Evolutionary conservation across 2,113 vertebrate species (phyloP), one percentile per base, ranked within the genome.

Genomic region (Rhynchopsitta pachyrhyncha): DNA sequence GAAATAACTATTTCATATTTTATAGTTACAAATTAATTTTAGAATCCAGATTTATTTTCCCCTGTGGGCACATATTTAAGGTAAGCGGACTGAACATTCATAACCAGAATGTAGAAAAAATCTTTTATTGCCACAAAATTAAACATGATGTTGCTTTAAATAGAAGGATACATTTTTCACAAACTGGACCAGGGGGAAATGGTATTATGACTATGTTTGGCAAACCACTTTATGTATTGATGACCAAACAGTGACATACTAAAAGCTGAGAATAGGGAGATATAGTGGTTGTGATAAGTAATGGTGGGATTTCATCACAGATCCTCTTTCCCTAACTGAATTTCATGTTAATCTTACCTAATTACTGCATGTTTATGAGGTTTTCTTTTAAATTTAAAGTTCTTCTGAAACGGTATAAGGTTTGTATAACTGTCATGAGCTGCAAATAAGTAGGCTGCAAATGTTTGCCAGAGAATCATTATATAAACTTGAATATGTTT

Each of bases 21-120:
- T 92, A 92, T 46, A 85, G 71, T 37, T 95, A 55, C 55, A 88
- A 81, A 91, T 94, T 88, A 60, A 90, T 88, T 94, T 95, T 88
- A 49, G 92, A 80, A 92, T 80, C 39, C 76, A 85, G 70, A 87
- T 93, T 96, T 96, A 94, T 95, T 94, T 92, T 90, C 18, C 57
- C 69, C 68, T 67, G 23, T 81, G 77, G 75, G 68, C 53, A 80
- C 31, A 52, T 93, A 91, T 92, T 79, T 80, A 85, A 88, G 68
- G 29, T 70, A 64, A 90, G 64, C 76, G 18, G 66, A 95, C 66
- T 82, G 78, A 91, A 73, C 50, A 83, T 35, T 59, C 53, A 57
- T 74, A 67, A 90, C 66, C 42, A 89, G 81, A 95, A 89, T 81
- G 87, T 47, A 91, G 19, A 33, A 69, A 94, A 80, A 80, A 44